These are phyloP conservation scores for Ecliptopera silaceata DNA, from an alignment of 2,888 invertebrate species.

Conservation along the genomic window DNA sequence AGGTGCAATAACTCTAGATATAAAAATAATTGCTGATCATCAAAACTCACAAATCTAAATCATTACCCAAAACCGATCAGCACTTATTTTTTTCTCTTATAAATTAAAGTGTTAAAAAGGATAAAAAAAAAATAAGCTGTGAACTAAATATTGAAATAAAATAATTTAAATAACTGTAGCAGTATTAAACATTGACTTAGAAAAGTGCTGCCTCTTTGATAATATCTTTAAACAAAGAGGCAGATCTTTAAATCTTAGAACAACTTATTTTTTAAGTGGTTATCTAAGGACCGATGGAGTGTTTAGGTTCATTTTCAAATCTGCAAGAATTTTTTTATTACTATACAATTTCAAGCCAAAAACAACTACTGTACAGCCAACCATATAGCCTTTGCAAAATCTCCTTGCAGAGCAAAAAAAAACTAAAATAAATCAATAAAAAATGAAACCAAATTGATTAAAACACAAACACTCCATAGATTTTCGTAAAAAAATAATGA, in stretches of 20 bases:
- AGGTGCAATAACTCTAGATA: conserved; percentile 53
- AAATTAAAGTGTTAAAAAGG: conserved; percentile 59
- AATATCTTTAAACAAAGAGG: conserved; percentile 39
- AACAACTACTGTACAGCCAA: conserved; percentile 77
- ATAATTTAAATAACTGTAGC: conserved; percentile 47
- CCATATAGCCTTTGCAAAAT: conserved; percentile 60
- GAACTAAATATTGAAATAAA: conserved; percentile 58
- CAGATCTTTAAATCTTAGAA: conserved; percentile 58
- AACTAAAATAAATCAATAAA: conserved; percentile 3
- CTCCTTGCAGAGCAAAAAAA: conserved; percentile 45
- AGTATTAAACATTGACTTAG: conserved; percentile 34
- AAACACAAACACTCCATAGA: conserved; percentile 50
- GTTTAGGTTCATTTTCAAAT: conserved; percentile 48
- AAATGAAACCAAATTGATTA: conserved; percentile 4
- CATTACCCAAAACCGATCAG: conserved; percentile 34
- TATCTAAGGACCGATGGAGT: conserved; percentile 58
- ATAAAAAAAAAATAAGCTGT: conserved; percentile 76
- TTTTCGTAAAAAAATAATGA: conserved; percentile 50
- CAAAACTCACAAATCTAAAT: not conserved
- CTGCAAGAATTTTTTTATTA: conserved; percentile 47
- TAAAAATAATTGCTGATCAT: conserved; percentile 48
- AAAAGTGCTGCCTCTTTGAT: conserved; percentile 39
- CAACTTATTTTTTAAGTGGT: conserved; percentile 77
- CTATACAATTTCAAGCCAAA: conserved; percentile 72
- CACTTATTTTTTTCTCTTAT: conserved; percentile 53